Evolutionary conservation across 1,140 invertebrate species (phyloP).

Genomic region (Homarus americanus): DNA sequence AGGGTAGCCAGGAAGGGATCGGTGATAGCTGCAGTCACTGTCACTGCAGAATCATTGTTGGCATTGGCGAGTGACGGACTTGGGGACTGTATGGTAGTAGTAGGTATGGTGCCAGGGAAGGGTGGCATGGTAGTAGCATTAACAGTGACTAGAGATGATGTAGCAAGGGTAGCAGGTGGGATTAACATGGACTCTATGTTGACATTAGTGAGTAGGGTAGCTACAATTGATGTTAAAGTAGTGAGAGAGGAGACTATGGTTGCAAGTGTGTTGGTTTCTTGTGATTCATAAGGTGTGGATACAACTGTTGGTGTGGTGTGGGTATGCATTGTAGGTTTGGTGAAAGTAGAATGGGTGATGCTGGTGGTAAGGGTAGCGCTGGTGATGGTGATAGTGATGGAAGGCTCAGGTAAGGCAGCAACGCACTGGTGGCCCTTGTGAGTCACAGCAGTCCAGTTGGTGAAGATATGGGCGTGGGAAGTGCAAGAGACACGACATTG

Average conservation of each 20-base stretch:
- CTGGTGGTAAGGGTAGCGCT: not conserved
- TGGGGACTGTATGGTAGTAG: slow-evolving; percentile 10
- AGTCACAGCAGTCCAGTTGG: slow-evolving; percentile 16
- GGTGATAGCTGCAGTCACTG: not conserved
- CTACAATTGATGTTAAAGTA: not conserved
- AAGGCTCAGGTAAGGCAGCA: not conserved
- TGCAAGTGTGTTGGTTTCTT: not conserved
- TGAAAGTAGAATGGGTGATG: not conserved
- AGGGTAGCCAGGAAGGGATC: not conserved
- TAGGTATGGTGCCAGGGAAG: not conserved
- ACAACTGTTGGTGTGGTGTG: not conserved
- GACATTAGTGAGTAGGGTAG: not conserved
- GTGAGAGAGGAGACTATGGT: not conserved
- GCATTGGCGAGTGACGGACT: not conserved
- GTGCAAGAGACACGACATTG: slow-evolving; percentile 40
- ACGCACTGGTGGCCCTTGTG: not conserved
- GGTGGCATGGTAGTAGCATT: not conserved
- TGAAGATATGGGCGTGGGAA: not conserved
- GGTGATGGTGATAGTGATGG: not conserved
- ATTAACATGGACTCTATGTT: not conserved
- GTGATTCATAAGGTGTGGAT: not conserved
- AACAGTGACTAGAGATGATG: not conserved
- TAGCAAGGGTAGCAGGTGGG: slow-evolving; percentile 3
- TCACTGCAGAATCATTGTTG: not conserved
- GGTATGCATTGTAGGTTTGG: not conserved